Conservation (phyloP, 2,888 invertebrate species). For the Hirudinaria manillensis region DNA sequence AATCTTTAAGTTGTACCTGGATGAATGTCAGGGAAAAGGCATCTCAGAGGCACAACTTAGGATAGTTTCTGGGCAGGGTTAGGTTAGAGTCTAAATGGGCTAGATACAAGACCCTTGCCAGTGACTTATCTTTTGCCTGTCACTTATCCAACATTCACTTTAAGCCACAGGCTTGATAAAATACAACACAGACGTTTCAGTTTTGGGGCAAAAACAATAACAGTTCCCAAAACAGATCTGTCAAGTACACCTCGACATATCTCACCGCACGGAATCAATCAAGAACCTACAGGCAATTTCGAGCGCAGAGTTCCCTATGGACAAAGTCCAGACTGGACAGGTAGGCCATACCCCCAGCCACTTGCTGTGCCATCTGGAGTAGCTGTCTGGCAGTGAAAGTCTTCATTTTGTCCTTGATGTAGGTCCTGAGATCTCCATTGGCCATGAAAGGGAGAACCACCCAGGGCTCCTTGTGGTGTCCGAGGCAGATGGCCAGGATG, state of each 20-base stretch:
- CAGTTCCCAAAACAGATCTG: neutral
- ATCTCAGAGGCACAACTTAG: too few relatives aligned
- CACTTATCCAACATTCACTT: neutral
- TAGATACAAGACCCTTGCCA: neutral
- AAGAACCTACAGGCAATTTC: constrained; percentile 58
- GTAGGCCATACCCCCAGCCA: constrained; percentile 58
- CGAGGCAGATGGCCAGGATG: constrained; percentile 56
- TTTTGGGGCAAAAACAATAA: neutral
- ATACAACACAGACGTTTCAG: neutral
- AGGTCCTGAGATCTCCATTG: constrained; percentile 56
- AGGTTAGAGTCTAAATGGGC: neutral
- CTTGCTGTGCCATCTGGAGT: constrained; percentile 55
- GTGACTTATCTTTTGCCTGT: neutral
- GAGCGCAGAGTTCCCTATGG: constrained; percentile 58
- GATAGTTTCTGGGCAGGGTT: neutral
- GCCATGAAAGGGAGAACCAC: constrained; percentile 58
- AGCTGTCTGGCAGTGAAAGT: constrained; percentile 56
- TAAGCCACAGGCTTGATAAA: too few relatives aligned
- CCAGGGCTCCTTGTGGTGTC: constrained; percentile 54
- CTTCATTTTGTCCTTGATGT: constrained; percentile 54
- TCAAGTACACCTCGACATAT: neutral
- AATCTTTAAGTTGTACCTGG: too few relatives aligned
- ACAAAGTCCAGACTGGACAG: constrained; percentile 57
- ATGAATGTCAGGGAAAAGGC: too few relatives aligned
- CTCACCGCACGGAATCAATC: neutral